A percentile compares a stretch with the other conserved stretches of the same genome.
These are phyloP conservation scores for Probaryconus sp. DNA, from an alignment of 1,140 invertebrate genomes.

Conservation along the genomic window DNA sequence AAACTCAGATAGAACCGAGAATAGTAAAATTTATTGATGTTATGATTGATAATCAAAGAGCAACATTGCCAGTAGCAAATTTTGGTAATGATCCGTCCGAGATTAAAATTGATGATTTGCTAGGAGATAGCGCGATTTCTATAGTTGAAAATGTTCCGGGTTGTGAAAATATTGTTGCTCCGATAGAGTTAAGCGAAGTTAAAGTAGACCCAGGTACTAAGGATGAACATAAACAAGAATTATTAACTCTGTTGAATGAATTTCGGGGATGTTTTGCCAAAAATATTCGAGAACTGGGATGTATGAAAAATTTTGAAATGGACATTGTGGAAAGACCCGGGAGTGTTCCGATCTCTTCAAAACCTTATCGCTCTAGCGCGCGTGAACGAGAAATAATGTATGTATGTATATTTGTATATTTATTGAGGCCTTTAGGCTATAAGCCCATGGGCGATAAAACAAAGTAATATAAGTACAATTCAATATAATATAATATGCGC, in stretches of 20 bases:
- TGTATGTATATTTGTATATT: too few species aligned
- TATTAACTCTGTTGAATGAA: slow-evolving; percentile 24
- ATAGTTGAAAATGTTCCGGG: background rate
- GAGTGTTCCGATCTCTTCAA: slow-evolving; percentile 5
- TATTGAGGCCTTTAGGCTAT: too few species aligned
- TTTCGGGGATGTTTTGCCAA: slow-evolving; percentile 42
- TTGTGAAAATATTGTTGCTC: background rate
- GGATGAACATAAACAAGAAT: slow-evolving; percentile 1
- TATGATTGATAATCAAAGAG: background rate
- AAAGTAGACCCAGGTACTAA: slow-evolving; percentile 3
- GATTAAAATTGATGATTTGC: background rate
- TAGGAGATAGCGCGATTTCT: background rate
- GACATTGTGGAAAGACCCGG: slow-evolving; percentile 21
- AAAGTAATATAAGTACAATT: too few species aligned
- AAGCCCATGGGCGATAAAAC: too few species aligned
- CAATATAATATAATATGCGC: too few species aligned
- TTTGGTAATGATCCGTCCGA: background rate
- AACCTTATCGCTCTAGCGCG: slow-evolving; percentile 17
- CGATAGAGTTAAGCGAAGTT: slow-evolving; percentile 5
- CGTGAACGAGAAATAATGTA: slow-evolving; percentile 16
- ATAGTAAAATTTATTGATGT: slow-evolving; percentile 26
- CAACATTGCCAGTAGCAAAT: slow-evolving; percentile 13
- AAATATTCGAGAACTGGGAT: slow-evolving; percentile 27
- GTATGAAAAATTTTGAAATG: slow-evolving; percentile 36
- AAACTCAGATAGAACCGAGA: slow-evolving; percentile 1